Evolutionary conservation across 1,140 invertebrate species (phyloP).

Genomic region (Maconellicoccus hirsutus): DNA sequence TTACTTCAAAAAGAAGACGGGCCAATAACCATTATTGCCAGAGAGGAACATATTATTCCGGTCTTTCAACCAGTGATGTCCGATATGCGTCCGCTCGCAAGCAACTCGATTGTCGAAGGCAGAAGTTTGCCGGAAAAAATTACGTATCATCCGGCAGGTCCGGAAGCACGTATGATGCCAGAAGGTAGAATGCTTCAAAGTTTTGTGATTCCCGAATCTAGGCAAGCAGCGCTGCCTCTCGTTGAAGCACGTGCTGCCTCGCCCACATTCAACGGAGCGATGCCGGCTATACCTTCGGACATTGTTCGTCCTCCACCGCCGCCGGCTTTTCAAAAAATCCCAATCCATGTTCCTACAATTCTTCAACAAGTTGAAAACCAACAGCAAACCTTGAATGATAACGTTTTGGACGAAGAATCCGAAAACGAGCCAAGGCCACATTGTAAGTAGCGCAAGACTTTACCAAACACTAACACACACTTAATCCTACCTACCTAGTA

Average conservation of each 20-base stretch:
- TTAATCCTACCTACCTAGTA: no score
- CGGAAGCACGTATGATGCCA: slow-evolving; percentile 26
- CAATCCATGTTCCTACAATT: slow-evolving; percentile 26
- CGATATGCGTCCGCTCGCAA: slow-evolving; percentile 1
- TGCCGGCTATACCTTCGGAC: slow-evolving; percentile 28
- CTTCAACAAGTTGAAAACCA: neutral
- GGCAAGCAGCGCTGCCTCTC: neutral
- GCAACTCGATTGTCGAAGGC: neutral
- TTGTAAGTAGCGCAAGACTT: slow-evolving; percentile 30
- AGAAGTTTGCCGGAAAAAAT: slow-evolving; percentile 25
- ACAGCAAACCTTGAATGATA: neutral
- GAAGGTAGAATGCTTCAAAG: slow-evolving; percentile 25
- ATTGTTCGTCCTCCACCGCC: slow-evolving; percentile 30
- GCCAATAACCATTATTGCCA: slow-evolving; percentile 29
- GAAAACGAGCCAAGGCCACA: slow-evolving; percentile 29
- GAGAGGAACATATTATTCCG: slow-evolving; percentile 29
- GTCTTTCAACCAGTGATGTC: slow-evolving; percentile 26
- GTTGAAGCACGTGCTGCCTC: neutral
- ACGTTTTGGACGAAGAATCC: slow-evolving; percentile 21
- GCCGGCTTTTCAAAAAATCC: slow-evolving; percentile 27
- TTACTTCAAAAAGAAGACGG: slow-evolving; percentile 24
- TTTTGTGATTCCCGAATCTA: slow-evolving; percentile 24
- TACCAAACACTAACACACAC: no score
- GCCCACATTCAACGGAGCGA: slow-evolving; percentile 1
- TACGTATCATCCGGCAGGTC: slow-evolving; percentile 26